Conservation (phyloP, 2,797 vertebrate species). For the Macrochelys suwanniensis region DNA sequence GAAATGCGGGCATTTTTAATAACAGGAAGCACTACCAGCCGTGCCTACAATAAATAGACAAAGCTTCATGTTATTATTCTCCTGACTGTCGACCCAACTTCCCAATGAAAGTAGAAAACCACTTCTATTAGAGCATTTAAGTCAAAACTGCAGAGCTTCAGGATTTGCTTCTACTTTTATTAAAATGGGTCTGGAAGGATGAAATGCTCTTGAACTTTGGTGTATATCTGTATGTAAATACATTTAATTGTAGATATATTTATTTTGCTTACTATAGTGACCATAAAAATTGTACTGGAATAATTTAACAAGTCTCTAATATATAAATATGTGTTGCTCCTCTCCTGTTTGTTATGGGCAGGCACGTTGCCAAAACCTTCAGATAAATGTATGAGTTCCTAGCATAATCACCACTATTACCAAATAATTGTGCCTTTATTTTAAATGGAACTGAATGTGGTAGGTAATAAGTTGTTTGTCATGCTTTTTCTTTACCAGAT, state of each 20-base stretch:
- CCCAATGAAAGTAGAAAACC: background rate
- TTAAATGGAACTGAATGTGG: background rate
- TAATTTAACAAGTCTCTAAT: conserved; percentile 16
- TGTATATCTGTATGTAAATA: background rate
- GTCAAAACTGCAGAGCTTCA: background rate
- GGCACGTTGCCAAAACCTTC: background rate
- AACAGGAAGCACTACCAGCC: background rate
- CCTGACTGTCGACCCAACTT: background rate
- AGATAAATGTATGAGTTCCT: conserved; percentile 6
- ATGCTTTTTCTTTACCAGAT: background rate
- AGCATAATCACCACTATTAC: background rate
- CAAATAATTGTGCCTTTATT: background rate
- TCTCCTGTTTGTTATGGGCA: background rate
- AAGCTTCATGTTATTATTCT: background rate
- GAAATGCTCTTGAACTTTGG: background rate
- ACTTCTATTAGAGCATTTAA: background rate
- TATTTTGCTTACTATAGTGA: conserved; percentile 1
- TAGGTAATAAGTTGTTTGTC: background rate
- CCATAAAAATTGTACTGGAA: background rate
- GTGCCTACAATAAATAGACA: background rate
- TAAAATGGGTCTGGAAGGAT: background rate
- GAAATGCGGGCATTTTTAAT: background rate
- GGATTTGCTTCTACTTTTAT: background rate
- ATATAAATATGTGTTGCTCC: background rate
- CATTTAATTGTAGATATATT: conserved; percentile 32